Evolutionary conservation across 2,113 vertebrate species (phyloP).

Genomic region (Rana temporaria): DNA sequence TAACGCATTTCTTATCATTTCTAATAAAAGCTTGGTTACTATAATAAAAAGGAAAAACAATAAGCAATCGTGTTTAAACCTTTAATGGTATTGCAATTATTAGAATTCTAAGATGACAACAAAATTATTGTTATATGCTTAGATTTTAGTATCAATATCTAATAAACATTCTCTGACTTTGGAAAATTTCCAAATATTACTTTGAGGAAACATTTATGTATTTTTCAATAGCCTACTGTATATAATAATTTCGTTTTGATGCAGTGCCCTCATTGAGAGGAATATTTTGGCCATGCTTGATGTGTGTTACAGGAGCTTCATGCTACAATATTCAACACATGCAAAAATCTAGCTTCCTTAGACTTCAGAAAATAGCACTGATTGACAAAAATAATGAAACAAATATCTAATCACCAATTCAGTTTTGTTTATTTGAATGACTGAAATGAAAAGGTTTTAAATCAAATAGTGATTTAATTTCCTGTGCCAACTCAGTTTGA

Average conservation of each 20-base stretch:
- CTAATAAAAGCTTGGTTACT: not conserved
- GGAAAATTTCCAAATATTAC: not conserved
- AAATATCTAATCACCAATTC: conserved; percentile 45
- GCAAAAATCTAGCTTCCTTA: not conserved
- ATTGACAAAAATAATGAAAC: conserved; percentile 39
- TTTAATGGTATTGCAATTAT: not conserved
- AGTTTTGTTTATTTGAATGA: conserved; percentile 36
- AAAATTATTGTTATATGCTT: not conserved
- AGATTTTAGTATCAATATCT: too few relatives aligned
- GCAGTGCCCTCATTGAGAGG: not conserved
- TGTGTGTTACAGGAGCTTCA: not conserved
- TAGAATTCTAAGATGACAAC: not conserved
- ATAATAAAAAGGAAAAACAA: not conserved
- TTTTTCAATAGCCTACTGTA: not conserved
- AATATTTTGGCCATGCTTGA: not conserved
- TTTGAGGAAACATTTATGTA: not conserved
- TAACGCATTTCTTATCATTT: conserved; percentile 4
- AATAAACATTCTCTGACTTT: not conserved
- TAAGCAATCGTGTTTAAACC: not conserved
- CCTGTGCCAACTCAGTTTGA: conserved; percentile 9
- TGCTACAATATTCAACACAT: not conserved
- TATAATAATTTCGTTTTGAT: conserved; percentile 2
- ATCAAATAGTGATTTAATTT: conserved; percentile 27
- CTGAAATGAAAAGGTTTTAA: conserved; percentile 34
- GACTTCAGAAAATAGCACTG: not conserved